These are phyloP conservation scores for Neoascia interrupta DNA, from an alignment of 2,888 invertebrate species.

Conservation along the genomic window DNA sequence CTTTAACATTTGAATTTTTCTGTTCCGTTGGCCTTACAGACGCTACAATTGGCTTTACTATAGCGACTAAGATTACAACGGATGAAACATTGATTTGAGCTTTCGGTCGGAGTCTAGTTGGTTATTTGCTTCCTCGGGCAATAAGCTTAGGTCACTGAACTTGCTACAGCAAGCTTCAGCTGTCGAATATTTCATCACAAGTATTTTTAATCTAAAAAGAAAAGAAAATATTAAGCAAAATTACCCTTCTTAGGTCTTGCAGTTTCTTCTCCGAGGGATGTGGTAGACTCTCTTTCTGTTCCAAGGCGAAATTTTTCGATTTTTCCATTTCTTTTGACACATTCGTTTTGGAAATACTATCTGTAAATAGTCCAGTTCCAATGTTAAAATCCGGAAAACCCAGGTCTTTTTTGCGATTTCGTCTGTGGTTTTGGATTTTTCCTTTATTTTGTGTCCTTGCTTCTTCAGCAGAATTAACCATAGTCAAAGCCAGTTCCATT, in stretches of 20 bases:
- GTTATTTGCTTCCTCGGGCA: conserved; percentile 72
- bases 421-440: conserved; percentile 35
- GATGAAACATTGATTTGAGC: conserved; percentile 72
- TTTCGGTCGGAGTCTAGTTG: conserved; percentile 72
- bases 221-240: conserved; percentile 17
- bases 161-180: conserved; percentile 74
- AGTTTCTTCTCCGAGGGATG: conserved; percentile 80
- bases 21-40: conserved; percentile 80
- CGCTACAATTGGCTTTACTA: conserved; percentile 71
- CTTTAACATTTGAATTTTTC: conserved; percentile 69
- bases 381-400: conserved; percentile 71
- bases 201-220: neutral
- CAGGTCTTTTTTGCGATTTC: conserved; percentile 62
- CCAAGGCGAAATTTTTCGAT: conserved; percentile 80
- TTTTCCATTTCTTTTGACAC: conserved; percentile 71
- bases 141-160: conserved; percentile 71
- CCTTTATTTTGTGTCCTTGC: conserved; percentile 53
- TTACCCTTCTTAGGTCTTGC: conserved; percentile 77
- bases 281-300: conserved; percentile 80
- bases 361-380: conserved; percentile 70
- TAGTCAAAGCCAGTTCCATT: conserved; percentile 70
- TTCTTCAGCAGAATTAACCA: conserved; percentile 71
- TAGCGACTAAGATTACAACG: conserved; percentile 80
- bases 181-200: conserved; percentile 80
- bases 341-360: conserved; percentile 67